Evolutionary conservation across 1,140 invertebrate species (phyloP), one percentile per base, ranked within the genome.

Genomic region (Bombus polaris): DNA sequence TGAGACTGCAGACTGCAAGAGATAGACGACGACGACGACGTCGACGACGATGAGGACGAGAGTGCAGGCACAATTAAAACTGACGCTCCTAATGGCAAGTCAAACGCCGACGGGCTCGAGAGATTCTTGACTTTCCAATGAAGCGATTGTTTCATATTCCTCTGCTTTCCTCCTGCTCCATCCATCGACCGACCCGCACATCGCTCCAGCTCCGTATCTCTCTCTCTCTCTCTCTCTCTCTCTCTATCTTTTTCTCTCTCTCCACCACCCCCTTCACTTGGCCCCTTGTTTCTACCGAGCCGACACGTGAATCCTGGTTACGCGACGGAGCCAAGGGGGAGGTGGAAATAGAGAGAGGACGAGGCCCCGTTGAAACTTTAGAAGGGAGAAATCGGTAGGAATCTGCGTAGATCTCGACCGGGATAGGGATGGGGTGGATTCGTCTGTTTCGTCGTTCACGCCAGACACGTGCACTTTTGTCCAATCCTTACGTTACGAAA

Each of bases 71-170:
- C 94, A 95, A 95, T 95, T 95, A 95, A 95, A 95, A 95, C 94
- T 95, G 94, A 95, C 94, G 94, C 94, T 95, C 92, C 94, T 95
- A 95, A 95, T 95, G 95, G 94, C 95, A 95, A 95, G 95, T 95
- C 95, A 95, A 95, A 95, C 95, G 94, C 94, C 94, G 93, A 94
- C 94, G 93, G 92, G 93, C 94, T 95, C 93, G 91, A 95, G 94
- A 94, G 94, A 95, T 95, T 95, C 94, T 95, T 94, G 94, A 95
- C 94, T 95, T 95, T 95, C 95, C 94, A 95, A 95, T 95, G 95
- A 95, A 95, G 94, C 95, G 95, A 95, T 95, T 95, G 95, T 95
- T 95, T 95, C 93, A 93, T 95, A 95, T 95, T 94, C 93, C 92
- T 93, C 91, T 87, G 90, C 91, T 90, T 91, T 86, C 92, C 91